These are phyloP conservation scores for Scaptomyza graminum DNA, from an alignment of 1,140 invertebrate genomes.

Conservation along the genomic window DNA sequence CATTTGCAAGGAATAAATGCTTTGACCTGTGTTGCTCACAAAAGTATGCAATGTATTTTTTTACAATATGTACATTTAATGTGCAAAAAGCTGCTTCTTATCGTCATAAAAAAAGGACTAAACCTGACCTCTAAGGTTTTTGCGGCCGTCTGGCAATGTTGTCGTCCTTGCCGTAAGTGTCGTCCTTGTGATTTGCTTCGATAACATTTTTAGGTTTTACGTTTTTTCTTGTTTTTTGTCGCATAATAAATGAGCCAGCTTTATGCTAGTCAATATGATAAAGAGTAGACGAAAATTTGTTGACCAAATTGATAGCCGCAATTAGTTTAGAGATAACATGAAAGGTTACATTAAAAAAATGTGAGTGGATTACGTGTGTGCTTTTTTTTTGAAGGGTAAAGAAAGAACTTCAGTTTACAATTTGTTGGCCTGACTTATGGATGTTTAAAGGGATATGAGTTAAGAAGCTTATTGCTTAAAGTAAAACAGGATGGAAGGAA, in stretches of 20 bases:
- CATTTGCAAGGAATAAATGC: too few species aligned
- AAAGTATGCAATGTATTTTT: too few species aligned
- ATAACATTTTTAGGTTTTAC: constrained; percentile 44
- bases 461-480: not conserved
- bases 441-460: not conserved
- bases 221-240: constrained; percentile 11
- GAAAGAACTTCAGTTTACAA: too few species aligned
- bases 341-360: not conserved
- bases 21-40: too few species aligned
- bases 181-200: constrained; percentile 27
- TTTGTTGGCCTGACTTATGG: not conserved
- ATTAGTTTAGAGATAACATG: constrained; percentile 45
- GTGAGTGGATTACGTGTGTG: constrained; percentile 9
- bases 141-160: constrained; percentile 18
- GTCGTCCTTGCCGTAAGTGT: constrained; percentile 5
- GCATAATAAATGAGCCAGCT: constrained; percentile 69
- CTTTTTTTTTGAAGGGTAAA: not conserved
- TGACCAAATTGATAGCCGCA: constrained; percentile 45
- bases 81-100: not conserved
- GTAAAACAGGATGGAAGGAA: not conserved
- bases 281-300: constrained; percentile 18
- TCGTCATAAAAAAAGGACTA: constrained; percentile 49
- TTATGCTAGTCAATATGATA: constrained; percentile 60
- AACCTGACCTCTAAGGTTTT: constrained; percentile 61
- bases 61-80: too few species aligned